Conservation (phyloP, 2,888 invertebrate genomes). For the Panzeria rudis region DNA sequence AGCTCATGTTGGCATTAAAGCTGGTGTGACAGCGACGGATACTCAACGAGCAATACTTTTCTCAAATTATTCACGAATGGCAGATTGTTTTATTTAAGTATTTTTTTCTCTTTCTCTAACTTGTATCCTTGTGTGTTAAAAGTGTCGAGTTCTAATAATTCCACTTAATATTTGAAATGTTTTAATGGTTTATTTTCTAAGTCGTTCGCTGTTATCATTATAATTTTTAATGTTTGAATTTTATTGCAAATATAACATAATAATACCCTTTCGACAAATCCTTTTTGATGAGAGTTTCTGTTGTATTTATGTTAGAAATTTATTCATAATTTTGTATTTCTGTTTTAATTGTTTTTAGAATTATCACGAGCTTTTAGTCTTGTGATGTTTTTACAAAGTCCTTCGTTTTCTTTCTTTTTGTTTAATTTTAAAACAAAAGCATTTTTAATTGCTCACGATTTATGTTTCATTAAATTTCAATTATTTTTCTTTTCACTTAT, state of each 20-base stretch:
- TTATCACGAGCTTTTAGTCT: slow-evolving; percentile 16
- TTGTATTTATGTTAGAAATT: background rate
- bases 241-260: slow-evolving; percentile 4
- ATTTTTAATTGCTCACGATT: slow-evolving; percentile 45
- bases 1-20: slow-evolving; percentile 88
- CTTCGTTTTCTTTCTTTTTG: background rate
- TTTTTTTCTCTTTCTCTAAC: slow-evolving; percentile 7
- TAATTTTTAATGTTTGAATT: slow-evolving; percentile 28
- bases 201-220: slow-evolving; percentile 21
- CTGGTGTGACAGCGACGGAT: background rate
- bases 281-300: background rate
- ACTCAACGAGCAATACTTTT: background rate
- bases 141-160: background rate
- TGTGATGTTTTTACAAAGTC: background rate
- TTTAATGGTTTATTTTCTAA: background rate
- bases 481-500: slow-evolving; percentile 29
- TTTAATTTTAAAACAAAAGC: slow-evolving; percentile 21
- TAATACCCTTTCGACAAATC: slow-evolving; percentile 24
- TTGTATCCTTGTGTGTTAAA: background rate
- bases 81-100: background rate
- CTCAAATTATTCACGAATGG: background rate
- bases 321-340: background rate
- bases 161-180: background rate
- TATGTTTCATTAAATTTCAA: slow-evolving; percentile 56
- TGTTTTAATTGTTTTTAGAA: background rate